These are phyloP conservation scores for Ceyx melanurus DNA, from an alignment of 2,113 vertebrate species.

Conservation along the genomic window DNA sequence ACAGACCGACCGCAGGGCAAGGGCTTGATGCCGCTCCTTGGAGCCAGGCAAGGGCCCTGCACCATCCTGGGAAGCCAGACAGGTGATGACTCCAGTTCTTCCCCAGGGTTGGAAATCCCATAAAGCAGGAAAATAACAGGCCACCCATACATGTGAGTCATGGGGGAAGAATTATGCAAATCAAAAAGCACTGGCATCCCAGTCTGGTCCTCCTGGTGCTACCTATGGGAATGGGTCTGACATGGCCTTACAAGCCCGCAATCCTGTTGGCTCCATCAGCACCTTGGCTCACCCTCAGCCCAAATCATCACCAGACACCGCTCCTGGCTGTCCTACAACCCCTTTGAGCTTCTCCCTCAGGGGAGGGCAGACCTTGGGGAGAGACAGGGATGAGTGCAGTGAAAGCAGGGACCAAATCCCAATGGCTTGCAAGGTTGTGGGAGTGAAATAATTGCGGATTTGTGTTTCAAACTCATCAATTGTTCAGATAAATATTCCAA, in stretches of 20 bases:
- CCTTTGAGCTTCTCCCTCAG: background rate
- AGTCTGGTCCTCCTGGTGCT: background rate
- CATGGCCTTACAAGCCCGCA: rapidly evolving
- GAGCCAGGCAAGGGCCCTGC: background rate
- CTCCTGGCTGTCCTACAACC: background rate
- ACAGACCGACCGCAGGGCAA: rapidly evolving
- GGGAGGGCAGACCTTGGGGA: background rate
- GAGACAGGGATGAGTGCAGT: rapidly evolving
- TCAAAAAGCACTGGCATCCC: background rate
- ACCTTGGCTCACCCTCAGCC: background rate
- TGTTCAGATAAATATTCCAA: background rate
- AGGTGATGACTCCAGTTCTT: background rate
- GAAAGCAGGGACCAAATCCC: rapidly evolving
- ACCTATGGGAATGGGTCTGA: background rate
- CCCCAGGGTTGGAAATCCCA: background rate
- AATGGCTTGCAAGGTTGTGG: background rate
- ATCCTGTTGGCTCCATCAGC: background rate
- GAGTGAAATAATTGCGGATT: background rate
- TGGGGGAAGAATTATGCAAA: background rate
- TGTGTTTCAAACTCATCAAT: background rate
- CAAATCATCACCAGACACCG: background rate
- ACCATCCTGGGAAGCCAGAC: background rate
- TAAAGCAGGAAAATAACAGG: constrained; percentile 22
- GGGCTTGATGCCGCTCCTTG: rapidly evolving
- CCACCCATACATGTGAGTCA: background rate